A percentile compares a stretch with the other conserved stretches of the same genome.
These are phyloP conservation scores for Cheilosia vulpina DNA, from an alignment of 2,888 invertebrate genomes.

Conservation along the genomic window DNA sequence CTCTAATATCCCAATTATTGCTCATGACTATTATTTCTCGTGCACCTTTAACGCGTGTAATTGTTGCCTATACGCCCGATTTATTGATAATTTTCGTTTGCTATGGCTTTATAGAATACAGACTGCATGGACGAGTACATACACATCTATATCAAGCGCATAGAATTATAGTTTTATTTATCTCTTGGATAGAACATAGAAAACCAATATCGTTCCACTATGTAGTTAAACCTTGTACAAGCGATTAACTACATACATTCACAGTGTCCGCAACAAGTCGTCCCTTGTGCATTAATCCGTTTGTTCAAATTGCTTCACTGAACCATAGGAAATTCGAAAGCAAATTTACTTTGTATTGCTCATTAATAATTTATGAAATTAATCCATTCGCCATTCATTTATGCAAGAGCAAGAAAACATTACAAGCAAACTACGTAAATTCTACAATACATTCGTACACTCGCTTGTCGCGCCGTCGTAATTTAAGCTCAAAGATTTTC, in stretches of 20 bases:
- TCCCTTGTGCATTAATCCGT: constrained; percentile 47
- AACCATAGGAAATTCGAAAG: constrained; percentile 47
- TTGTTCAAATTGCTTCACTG: constrained; percentile 45
- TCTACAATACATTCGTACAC: constrained; percentile 10
- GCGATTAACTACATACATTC: constrained; percentile 1
- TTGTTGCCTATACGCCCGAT: neutral
- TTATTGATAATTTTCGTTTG: constrained; percentile 6
- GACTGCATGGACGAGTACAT: neutral
- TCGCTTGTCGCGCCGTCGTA: neutral
- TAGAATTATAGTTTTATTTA: constrained; percentile 23
- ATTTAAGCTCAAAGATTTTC: constrained; percentile 11
- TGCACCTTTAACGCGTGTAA: neutral
- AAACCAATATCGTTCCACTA: constrained; percentile 1
- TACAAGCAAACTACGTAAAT: constrained; percentile 29
- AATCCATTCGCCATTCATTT: constrained; percentile 54
- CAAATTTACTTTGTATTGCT: constrained; percentile 45
- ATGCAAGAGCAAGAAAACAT: constrained; percentile 49
- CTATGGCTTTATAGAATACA: neutral
- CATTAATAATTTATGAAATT: constrained; percentile 65
- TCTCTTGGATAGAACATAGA: constrained; percentile 3
- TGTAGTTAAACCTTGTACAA: neutral
- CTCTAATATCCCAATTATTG: too few species aligned
- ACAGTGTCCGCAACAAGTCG: constrained; percentile 33
- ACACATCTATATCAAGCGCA: neutral
- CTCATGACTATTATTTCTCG: too few species aligned